Evolutionary conservation across 2,797 vertebrate genomes (phyloP), one percentile per base, ranked within the genome.

Genomic region (Bovichtus diacanthus): DNA sequence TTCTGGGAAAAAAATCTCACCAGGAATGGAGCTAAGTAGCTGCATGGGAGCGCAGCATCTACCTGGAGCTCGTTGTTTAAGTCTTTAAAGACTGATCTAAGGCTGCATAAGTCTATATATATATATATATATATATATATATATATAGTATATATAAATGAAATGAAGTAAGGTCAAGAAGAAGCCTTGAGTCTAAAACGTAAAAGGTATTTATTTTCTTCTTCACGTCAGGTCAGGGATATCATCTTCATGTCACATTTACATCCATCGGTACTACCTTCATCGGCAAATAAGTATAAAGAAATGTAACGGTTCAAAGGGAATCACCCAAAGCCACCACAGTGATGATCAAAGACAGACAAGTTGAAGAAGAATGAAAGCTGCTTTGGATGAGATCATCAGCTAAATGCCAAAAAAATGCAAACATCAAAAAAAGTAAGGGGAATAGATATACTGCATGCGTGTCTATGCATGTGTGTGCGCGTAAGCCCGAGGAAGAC

Each of bases 71-170:
- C 46, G 34, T 62, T 66, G 55, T 56, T 38, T 56, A 47, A 4
- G 47, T 12, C 36, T 80, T 51, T 61, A 21, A 70, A 38, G 58
- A 59, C 43, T n/a, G 44, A 67, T 31, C 41, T 4, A 12, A 66
- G 64, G 34, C 19, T 65, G 70, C 51, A 27, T 16, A 21, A n/a
- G n/a, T 13, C 2, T n/a, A 1, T 5, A 49, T 43, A n/a, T 6
- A 59, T 73, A 69, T 53, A 63, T 69, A 9, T 38, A 68, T 54
- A n/a, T n/a, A n/a, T n/a, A n/a, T n/a, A n/a, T n/a, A n/a, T n/a
- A n/a, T n/a, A n/a, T n/a, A n/a, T n/a, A n/a, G n/a, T n/a, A n/a
- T n/a, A n/a, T n/a, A n/a, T n/a, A n/a, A n/a, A n/a, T n/a, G n/a
- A n/a, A n/a, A n/a, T n/a, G 25, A 74, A 53, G 43, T 38, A 11